Evolutionary conservation across 1,140 invertebrate genomes (phyloP).

Genomic region (Drosophila rhopaloa): DNA sequence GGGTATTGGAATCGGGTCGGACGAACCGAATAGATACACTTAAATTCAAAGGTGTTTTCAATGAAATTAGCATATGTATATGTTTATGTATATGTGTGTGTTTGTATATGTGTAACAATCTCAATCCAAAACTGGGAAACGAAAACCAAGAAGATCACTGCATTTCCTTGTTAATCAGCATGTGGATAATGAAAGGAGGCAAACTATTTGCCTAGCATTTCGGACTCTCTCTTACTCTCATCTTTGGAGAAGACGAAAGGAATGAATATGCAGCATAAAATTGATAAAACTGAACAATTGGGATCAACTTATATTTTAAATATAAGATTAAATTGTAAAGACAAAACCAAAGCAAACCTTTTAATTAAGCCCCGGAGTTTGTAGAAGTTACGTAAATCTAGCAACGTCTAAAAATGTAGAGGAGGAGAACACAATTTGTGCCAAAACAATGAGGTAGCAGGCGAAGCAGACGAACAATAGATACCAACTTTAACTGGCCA

Average conservation of each 20-base stretch:
- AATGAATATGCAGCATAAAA: constrained; percentile 77
- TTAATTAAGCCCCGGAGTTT: constrained; percentile 66
- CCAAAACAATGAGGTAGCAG: constrained; percentile 38
- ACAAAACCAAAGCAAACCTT: constrained; percentile 56
- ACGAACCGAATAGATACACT: constrained; percentile 16
- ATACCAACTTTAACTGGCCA: constrained; percentile 51
- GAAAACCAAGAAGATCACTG: constrained; percentile 18
- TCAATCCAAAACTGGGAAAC: constrained; percentile 28
- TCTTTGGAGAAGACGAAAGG: constrained; percentile 66
- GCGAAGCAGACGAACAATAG: constrained; percentile 38
- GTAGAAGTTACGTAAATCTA: constrained; percentile 50
- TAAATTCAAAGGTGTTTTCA: constrained; percentile 47
- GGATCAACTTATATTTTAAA: constrained; percentile 85
- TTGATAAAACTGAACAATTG: constrained; percentile 85
- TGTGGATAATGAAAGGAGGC: constrained; percentile 17
- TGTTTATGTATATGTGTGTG: constrained; percentile 65
- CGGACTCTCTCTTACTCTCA: constrained; percentile 55
- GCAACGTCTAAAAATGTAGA: constrained; percentile 41
- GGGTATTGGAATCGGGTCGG: constrained; percentile 16
- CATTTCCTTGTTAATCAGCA: constrained; percentile 34
- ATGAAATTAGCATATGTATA: constrained; percentile 55
- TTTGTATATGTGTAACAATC: constrained; percentile 73
- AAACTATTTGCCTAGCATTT: constrained; percentile 23
- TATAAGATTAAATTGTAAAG: constrained; percentile 82
- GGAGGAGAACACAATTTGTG: constrained; percentile 44